Evolutionary conservation across 2,113 vertebrate genomes (phyloP).

Genomic region (Parus major): DNA sequence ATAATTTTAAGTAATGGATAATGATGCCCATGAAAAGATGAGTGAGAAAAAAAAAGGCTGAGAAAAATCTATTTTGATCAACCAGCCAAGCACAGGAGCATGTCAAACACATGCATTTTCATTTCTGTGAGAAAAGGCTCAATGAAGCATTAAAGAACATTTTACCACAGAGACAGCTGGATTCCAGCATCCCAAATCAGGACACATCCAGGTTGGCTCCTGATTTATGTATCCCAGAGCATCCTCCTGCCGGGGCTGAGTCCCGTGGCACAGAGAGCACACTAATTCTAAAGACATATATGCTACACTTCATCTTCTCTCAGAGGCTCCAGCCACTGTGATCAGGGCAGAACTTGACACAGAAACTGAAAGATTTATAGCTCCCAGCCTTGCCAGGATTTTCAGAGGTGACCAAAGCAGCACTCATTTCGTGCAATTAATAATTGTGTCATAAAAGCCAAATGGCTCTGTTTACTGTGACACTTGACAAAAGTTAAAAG

Average conservation of each 20-base stretch:
- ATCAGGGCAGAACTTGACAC: neutral
- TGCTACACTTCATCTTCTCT: constrained; percentile 44
- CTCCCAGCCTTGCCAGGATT: neutral
- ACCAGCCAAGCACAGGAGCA: constrained; percentile 32
- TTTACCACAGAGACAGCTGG: constrained; percentile 67
- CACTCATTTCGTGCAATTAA: neutral
- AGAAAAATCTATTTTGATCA: constrained; percentile 69
- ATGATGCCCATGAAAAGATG: constrained; percentile 47
- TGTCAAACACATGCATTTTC: constrained; percentile 73
- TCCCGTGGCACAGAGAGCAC: constrained; percentile 34
- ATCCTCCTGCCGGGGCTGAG: constrained; percentile 53
- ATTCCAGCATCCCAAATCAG: constrained; percentile 60
- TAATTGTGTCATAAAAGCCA: neutral
- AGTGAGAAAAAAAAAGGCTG: constrained; percentile 21
- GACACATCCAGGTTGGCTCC: constrained; percentile 49
- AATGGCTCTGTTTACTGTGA: neutral
- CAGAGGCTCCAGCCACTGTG: constrained; percentile 37
- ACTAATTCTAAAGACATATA: constrained; percentile 48
- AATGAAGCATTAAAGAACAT: constrained; percentile 72
- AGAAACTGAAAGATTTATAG: constrained; percentile 54
- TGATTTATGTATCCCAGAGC: constrained; percentile 68
- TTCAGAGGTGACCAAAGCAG: constrained; percentile 12
- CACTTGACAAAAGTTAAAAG: neutral
- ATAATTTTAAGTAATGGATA: constrained; percentile 58
- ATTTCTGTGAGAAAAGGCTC: constrained; percentile 65